These are phyloP conservation scores for Clarias fuscus DNA, from an alignment of 2,797 vertebrate species.

Conservation along the genomic window DNA sequence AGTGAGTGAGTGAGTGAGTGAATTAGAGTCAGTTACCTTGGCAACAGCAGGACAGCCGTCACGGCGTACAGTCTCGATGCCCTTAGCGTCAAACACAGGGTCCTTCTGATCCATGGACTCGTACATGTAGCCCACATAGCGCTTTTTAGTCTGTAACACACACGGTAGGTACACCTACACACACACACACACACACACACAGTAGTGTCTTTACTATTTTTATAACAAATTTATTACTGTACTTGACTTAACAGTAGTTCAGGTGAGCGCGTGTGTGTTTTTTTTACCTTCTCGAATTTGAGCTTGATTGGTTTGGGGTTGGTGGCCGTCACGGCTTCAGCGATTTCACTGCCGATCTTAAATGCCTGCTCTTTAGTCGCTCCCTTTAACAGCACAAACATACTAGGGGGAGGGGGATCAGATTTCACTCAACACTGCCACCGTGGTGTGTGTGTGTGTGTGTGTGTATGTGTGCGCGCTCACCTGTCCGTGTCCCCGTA, in stretches of 20 bases:
- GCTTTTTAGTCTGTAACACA: slow-evolving; percentile 97
- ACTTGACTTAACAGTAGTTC: neutral
- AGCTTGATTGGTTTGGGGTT: slow-evolving; percentile 96
- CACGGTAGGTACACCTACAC: slow-evolving; percentile 93
- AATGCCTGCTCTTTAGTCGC: slow-evolving; percentile 98
- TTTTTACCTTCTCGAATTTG: slow-evolving; percentile 94
- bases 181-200: slow-evolving; percentile 22
- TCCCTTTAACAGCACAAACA: slow-evolving; percentile 97
- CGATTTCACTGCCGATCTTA: slow-evolving; percentile 95
- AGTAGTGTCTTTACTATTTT: too few relatives aligned
- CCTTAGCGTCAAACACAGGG: slow-evolving; percentile 95
- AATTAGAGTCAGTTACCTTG: slow-evolving; percentile 78
- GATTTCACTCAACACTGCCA: neutral
- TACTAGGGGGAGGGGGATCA: slow-evolving; percentile 66
- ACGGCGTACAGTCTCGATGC: slow-evolving; percentile 95
- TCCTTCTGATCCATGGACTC: slow-evolving; percentile 94
- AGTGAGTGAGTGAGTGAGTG: too few relatives aligned
- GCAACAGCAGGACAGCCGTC: slow-evolving; percentile 96
- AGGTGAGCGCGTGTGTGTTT: neutral
- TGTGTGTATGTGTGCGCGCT: slow-evolving; percentile 9
- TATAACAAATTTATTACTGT: neutral
- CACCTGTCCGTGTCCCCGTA: slow-evolving; percentile 98
- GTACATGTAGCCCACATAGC: slow-evolving; percentile 98
- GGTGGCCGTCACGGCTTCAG: slow-evolving; percentile 93
- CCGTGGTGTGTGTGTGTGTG: neutral